phyloP scores from a whole-genome alignment of 1,140 invertebrate species.

The Trichonephila inaurata region DNA sequence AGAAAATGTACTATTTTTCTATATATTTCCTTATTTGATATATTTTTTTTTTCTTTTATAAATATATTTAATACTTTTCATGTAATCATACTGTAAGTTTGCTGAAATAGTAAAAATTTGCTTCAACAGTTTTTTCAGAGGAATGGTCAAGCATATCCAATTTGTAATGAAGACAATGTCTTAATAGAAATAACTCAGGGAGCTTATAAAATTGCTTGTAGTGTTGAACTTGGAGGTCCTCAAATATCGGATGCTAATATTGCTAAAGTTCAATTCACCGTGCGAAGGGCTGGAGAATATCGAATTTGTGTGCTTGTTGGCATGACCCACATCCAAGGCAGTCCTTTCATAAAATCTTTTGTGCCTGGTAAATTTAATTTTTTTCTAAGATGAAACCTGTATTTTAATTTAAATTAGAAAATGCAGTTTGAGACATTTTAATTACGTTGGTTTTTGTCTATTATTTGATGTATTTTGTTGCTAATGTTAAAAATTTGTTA shows the following conservation, averaged over 20 bases:
- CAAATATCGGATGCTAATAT: constrained; percentile 91
- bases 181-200: constrained; percentile 92
- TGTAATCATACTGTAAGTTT: too few species aligned
- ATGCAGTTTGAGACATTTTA: too few species aligned
- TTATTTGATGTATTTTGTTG: too few species aligned
- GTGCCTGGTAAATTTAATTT: constrained; percentile 83
- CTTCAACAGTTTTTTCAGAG: constrained; percentile 90
- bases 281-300: constrained; percentile 93
- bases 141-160: constrained; percentile 94
- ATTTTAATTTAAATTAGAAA: too few species aligned
- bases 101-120: too few species aligned
- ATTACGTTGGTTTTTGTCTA: too few species aligned
- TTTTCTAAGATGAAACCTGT: neutral
- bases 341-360: constrained; percentile 86
- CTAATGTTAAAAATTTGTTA: too few species aligned
- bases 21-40: too few species aligned
- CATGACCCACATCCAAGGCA: constrained; percentile 84
- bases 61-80: too few species aligned
- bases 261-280: constrained; percentile 93
- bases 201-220: constrained; percentile 89
- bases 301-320: constrained; percentile 91
- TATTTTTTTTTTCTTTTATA: too few species aligned
- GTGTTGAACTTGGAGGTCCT: constrained; percentile 90
- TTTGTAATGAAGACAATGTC: constrained; percentile 94
- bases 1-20: too few species aligned